phyloP scores from a whole-genome alignment of 2,797 vertebrate genomes.

The Tinamus major region DNA sequence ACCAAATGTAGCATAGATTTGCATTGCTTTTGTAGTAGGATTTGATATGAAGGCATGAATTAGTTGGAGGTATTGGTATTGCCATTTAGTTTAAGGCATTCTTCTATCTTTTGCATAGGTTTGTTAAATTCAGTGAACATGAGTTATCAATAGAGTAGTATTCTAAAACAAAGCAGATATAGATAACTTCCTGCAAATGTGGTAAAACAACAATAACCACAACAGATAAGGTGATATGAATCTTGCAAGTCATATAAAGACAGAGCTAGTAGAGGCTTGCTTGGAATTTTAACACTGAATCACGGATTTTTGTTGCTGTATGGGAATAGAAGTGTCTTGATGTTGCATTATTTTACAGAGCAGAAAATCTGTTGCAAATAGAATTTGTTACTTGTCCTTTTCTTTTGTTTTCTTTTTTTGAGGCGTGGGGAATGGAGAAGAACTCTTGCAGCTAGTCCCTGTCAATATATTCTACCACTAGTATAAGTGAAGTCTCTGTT shows the following conservation, averaged over 20 bases:
- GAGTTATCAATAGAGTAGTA: neutral
- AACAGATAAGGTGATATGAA: neutral
- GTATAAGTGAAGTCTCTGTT: neutral
- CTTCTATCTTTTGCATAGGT: neutral
- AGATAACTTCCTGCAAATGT: neutral
- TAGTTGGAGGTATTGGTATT: neutral
- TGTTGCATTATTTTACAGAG: neutral
- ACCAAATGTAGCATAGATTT: neutral
- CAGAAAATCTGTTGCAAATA: accelerated
- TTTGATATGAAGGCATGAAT: neutral
- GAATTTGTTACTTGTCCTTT: neutral
- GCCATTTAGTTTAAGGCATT: neutral
- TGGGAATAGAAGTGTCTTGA: neutral
- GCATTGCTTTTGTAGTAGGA: neutral
- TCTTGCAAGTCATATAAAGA: neutral
- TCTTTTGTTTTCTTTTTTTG: neutral
- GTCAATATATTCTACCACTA: neutral
- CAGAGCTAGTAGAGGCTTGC: neutral
- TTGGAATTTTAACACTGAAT: neutral
- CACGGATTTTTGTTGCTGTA: neutral
- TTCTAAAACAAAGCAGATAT: neutral
- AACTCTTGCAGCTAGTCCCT: neutral
- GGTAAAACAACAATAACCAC: neutral
- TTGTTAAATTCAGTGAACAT: neutral
- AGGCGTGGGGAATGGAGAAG: neutral